A percentile compares a stretch with the other conserved stretches of the same genome.
Evolutionary conservation across 2,113 vertebrate genomes (phyloP).

Genomic region (Psittacus erithacus): DNA sequence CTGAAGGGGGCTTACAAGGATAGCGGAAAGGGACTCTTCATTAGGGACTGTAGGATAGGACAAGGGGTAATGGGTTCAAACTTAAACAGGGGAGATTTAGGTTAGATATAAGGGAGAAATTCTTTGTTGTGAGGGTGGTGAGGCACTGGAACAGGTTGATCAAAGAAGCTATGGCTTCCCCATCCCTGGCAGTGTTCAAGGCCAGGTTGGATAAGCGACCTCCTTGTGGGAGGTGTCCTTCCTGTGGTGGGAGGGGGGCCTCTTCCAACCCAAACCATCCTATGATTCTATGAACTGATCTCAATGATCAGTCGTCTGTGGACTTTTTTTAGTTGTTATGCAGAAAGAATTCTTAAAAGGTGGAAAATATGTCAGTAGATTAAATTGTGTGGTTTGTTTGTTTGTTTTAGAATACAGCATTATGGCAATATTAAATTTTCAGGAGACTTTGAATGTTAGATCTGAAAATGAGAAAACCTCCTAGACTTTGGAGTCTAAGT

Average conservation of each 20-base stretch:
- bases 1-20: background rate
- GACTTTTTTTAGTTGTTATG: background rate
- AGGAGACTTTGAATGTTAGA: background rate
- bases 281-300: background rate
- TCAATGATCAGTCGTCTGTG: background rate
- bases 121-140: background rate
- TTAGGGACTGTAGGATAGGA: background rate
- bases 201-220: background rate
- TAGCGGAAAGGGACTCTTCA: background rate
- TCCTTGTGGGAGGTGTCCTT: background rate
- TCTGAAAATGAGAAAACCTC: conserved; percentile 2
- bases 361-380: background rate
- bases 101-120: background rate
- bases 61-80: background rate
- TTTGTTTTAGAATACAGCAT: background rate
- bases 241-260: too few relatives aligned
- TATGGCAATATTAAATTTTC: background rate
- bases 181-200: background rate
- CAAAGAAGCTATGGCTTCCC: background rate
- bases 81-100: background rate
- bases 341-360: background rate
- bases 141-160: background rate
- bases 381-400: fast-evolving
- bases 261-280: background rate
- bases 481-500: background rate